phyloP scores from a whole-genome alignment of 2,797 vertebrate species.

The Sebastes reedi region DNA sequence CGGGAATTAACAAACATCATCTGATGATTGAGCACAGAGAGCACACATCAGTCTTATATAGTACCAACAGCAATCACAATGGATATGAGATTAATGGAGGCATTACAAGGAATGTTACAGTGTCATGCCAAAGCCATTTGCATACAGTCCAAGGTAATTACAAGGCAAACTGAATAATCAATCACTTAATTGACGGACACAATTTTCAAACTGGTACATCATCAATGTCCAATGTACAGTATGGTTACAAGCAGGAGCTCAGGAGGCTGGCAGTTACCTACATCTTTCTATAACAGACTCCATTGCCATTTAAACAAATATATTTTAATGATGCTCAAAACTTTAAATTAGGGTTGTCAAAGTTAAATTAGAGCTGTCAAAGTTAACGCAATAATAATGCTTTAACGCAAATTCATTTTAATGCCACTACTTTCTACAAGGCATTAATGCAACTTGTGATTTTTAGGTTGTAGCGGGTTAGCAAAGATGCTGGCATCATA shows the following conservation, averaged over 20 bases:
- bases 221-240: background rate
- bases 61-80: slow-evolving; percentile 4
- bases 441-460: too few relatives aligned
- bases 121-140: slow-evolving; percentile 12
- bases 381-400: too few relatives aligned
- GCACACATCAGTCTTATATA: slow-evolving; percentile 10
- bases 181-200: background rate
- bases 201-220: background rate
- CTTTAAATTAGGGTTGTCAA: background rate
- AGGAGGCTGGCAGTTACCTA: background rate
- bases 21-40: background rate
- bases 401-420: too few relatives aligned
- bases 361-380: background rate
- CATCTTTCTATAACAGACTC: background rate
- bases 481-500: too few relatives aligned
- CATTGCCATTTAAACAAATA: background rate
- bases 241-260: background rate
- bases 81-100: slow-evolving; percentile 22
- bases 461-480: too few relatives aligned
- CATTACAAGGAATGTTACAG: slow-evolving; percentile 2
- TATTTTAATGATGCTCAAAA: background rate
- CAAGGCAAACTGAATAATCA: background rate
- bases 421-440: too few relatives aligned
- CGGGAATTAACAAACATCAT: slow-evolving; percentile 29
- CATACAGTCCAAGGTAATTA: slow-evolving; percentile 8